phyloP scores from a whole-genome alignment of 2,888 invertebrate species.

The Phaonia tiefii region DNA sequence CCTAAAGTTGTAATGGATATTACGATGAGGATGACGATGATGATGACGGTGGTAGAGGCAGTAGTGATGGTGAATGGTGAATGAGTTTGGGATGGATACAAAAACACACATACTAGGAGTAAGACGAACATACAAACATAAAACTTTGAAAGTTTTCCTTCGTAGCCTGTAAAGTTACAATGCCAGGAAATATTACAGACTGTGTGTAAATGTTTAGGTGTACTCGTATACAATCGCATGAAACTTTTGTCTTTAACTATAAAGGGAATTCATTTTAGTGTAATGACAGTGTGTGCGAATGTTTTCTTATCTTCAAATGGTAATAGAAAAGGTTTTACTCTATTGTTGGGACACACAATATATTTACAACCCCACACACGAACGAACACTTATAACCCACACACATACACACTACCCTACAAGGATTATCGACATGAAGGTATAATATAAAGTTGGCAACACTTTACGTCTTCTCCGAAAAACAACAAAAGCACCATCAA shows the following conservation, averaged over 20 bases:
- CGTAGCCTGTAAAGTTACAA: background rate
- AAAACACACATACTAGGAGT: too few relatives aligned
- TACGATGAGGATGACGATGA: too few relatives aligned
- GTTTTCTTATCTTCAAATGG: slow-evolving; percentile 30
- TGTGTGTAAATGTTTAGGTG: slow-evolving; percentile 5
- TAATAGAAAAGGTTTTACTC: background rate
- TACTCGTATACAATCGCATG: slow-evolving; percentile 10
- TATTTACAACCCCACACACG: too few relatives aligned
- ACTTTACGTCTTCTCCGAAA: slow-evolving; percentile 72
- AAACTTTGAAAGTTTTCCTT: too few relatives aligned
- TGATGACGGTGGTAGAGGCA: too few relatives aligned
- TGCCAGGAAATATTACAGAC: slow-evolving; percentile 17
- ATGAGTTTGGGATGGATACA: too few relatives aligned
- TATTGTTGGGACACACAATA: background rate
- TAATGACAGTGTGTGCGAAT: background rate
- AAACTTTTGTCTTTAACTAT: too few relatives aligned
- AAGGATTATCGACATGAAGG: slow-evolving; percentile 75
- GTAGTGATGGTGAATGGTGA: too few relatives aligned
- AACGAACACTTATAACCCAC: background rate
- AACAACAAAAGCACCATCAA: slow-evolving; percentile 68
- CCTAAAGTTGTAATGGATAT: background rate
- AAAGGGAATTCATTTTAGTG: background rate
- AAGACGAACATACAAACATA: too few relatives aligned
- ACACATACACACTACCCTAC: background rate
- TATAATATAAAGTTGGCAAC: slow-evolving; percentile 79